Base-by-base conservation (phyloP, 2,888 invertebrate species). In the Drosophila putrida region DNA sequence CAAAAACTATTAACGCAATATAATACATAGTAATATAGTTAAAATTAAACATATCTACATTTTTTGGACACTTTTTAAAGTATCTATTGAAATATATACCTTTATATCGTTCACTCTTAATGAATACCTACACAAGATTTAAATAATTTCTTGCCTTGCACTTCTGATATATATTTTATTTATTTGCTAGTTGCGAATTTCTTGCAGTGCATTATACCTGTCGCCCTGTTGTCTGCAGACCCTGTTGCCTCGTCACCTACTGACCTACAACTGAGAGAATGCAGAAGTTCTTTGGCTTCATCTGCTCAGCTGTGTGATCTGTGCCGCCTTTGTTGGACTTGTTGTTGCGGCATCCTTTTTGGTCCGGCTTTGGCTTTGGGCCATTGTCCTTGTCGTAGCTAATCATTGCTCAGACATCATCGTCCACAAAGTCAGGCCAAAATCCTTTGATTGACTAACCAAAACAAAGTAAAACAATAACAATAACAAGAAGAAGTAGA, bases 191-290 rank as follows among this genome's bases (percentile, higher is more conserved):
- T 13, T 13, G 4, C 15, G 15, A 15, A 44, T 61, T 36, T 62
- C n/a, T 5, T 20, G 25, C 11, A 70, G 76, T 74, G 78, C 43
- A 67, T n/a, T 70, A 69, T 85, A 90, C 90, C 90, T 90, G 90
- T 87, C 90, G 89, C 85, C 90, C 60, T 49, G 71, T 70, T 68
- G 75, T 75, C 76, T 72, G 58, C n/a, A n/a, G n/a, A n/a, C 33
- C 28, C 71, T 73, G 60, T 76, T 79, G 71, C 68, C 72, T 57
- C 72, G 65, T 81, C 82, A 84, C 86, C 83, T 64, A 82, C 68
- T 82, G 86, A 82, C 82, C 86, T 71, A 82, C 49, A 77, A 63
- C 47, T 20, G 35, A 10, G 35, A 10, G 63, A 65, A 58, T 62
- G 54, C 55, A 60, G 62, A 59, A 59, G 61, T 68, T 50, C 44